Percentiles rank a stretch among this genome's conserved stretches.
Conservation (phyloP, 2,113 vertebrate genomes). For the Scolopax mira region DNA sequence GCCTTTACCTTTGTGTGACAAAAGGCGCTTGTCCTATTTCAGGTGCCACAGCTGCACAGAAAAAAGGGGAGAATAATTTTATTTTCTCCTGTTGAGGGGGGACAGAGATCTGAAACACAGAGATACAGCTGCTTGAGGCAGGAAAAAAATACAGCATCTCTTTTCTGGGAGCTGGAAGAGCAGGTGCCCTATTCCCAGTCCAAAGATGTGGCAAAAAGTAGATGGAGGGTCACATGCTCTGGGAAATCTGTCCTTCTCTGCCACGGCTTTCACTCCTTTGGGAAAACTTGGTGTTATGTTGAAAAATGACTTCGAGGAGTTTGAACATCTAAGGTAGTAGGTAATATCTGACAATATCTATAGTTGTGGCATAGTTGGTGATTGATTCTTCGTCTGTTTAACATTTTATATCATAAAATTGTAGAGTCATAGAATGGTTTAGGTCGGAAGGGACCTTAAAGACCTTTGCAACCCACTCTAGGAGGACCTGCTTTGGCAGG, state of each 20-base stretch:
- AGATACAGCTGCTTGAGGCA: not conserved
- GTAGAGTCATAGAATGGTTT: no score
- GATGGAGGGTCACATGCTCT: not conserved
- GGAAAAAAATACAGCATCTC: not conserved
- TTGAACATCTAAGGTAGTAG: not conserved
- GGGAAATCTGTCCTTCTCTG: not conserved
- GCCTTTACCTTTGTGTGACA: not conserved
- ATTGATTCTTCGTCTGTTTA: not conserved
- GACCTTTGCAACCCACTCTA: no score
- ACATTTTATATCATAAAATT: no score
- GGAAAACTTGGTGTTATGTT: not conserved
- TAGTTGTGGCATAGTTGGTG: not conserved
- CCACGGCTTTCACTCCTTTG: not conserved
- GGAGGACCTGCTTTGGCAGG: no score
- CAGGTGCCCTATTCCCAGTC: not conserved
- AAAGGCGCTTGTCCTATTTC: not conserved
- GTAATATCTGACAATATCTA: accelerated
- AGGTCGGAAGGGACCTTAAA: no score
- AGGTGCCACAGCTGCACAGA: not conserved
- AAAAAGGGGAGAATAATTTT: not conserved
- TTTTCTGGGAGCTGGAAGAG: not conserved
- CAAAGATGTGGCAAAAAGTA: not conserved
- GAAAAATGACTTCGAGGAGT: not conserved
- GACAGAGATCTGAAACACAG: not conserved
- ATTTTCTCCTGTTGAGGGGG: not conserved